Evolutionary conservation across 2,113 vertebrate species (phyloP).

Genomic region (Poeciliopsis occidentalis): DNA sequence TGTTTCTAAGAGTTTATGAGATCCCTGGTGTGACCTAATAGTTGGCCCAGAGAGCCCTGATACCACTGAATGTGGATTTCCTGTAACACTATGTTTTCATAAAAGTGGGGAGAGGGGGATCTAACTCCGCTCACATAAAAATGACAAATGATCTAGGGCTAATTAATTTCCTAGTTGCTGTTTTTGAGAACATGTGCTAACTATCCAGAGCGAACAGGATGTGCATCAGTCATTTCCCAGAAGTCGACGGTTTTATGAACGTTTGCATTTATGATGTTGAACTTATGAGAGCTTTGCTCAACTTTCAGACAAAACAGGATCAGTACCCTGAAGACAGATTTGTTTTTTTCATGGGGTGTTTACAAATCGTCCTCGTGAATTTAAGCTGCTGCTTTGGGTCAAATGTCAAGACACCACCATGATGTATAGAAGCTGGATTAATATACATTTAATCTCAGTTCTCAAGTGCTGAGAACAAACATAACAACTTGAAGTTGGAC

Average conservation of each 20-base stretch:
- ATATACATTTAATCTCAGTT: neutral
- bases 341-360: neutral
- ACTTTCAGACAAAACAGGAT: conserved; percentile 11
- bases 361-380: neutral
- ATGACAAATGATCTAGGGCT: conserved; percentile 40
- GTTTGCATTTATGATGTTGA: conserved; percentile 13
- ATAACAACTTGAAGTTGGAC: neutral
- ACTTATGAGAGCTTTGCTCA: conserved; percentile 1
- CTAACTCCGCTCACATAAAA: conserved; percentile 23
- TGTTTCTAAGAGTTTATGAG: conserved; percentile 24
- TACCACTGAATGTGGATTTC: conserved; percentile 24
- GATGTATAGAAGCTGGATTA: neutral
- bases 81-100: conserved; percentile 18
- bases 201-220: conserved; percentile 26
- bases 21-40: conserved; percentile 17
- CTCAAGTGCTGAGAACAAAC: no score
- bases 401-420: neutral
- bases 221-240: conserved; percentile 4
- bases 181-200: conserved; percentile 33
- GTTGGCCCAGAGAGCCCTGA: conserved; percentile 35
- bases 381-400: neutral
- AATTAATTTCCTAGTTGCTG: conserved; percentile 44
- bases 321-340: neutral
- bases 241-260: conserved; percentile 25
- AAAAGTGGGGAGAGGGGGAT: conserved; percentile 20